A percentile compares a stretch with the other conserved stretches of the same genome.
Evolutionary conservation across 2,797 vertebrate species (phyloP).

Genomic region (Myotis findleyi): DNA sequence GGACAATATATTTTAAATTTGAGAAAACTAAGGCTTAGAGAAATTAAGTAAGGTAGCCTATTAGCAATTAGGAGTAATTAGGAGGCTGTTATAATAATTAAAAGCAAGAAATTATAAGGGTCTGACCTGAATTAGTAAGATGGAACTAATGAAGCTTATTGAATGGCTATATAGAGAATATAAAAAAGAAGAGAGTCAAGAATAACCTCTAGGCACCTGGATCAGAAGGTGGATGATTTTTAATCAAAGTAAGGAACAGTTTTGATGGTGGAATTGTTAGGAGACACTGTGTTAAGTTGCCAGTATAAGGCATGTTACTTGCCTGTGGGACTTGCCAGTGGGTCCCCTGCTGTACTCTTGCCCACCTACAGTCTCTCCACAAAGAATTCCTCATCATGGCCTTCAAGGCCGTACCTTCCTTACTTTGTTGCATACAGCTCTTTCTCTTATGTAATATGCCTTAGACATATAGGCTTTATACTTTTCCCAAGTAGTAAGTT

Average conservation of each 20-base stretch:
- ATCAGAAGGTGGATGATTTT: constrained; percentile 18
- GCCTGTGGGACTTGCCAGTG: background rate
- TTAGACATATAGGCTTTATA: background rate
- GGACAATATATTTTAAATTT: constrained; percentile 41
- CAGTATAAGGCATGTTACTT: background rate
- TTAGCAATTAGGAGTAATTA: constrained; percentile 9
- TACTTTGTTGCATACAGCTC: background rate
- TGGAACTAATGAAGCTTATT: background rate
- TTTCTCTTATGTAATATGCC: background rate
- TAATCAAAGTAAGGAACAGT: constrained; percentile 21
- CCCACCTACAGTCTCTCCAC: background rate
- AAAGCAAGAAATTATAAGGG: constrained; percentile 29
- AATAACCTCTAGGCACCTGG: background rate
- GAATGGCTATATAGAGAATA: background rate
- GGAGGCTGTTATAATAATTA: background rate
- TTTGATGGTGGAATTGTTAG: constrained; percentile 22
- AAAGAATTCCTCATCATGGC: background rate
- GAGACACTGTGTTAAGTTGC: background rate
- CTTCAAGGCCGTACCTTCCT: background rate
- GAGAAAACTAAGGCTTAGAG: constrained; percentile 27
- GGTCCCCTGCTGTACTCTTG: background rate
- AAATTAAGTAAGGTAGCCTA: background rate
- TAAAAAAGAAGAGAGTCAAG: background rate
- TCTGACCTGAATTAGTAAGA: background rate
- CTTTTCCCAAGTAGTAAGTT: background rate